These are phyloP conservation scores for Glaucopsyche alexis DNA, from an alignment of 2,888 invertebrate genomes.

Conservation along the genomic window DNA sequence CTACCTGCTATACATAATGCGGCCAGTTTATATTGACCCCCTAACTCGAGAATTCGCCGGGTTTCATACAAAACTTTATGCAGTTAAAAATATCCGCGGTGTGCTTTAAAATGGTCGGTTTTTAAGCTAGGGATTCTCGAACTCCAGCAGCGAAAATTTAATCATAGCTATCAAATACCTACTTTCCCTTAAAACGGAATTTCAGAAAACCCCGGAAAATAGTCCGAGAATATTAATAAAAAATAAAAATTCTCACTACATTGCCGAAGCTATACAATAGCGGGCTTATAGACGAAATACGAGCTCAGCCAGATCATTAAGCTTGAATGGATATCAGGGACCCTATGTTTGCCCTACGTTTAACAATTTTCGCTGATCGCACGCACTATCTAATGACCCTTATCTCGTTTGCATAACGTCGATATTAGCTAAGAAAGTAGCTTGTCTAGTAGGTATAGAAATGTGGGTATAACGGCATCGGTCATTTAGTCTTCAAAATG, in stretches of 20 bases:
- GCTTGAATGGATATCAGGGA: slow-evolving; percentile 55
- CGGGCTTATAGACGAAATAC: slow-evolving; percentile 55
- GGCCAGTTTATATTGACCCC: slow-evolving; percentile 54
- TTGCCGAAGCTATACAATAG: slow-evolving; percentile 35
- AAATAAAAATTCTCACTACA: slow-evolving; percentile 39
- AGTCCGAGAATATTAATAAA: slow-evolving; percentile 35
- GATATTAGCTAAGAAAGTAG: slow-evolving; percentile 46
- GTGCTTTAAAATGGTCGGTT: slow-evolving; percentile 57
- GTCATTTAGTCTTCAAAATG: background rate
- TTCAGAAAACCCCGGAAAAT: slow-evolving; percentile 21
- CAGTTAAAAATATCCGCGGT: slow-evolving; percentile 45
- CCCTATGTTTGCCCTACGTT: slow-evolving; percentile 64
- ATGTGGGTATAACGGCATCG: slow-evolving; percentile 3
- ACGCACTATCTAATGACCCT: slow-evolving; percentile 45
- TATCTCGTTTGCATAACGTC: slow-evolving; percentile 47
- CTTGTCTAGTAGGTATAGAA: slow-evolving; percentile 12
- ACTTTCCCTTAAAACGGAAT: background rate
- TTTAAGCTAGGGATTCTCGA: slow-evolving; percentile 68
- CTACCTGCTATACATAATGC: slow-evolving; percentile 75
- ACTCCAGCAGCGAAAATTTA: slow-evolving; percentile 64
- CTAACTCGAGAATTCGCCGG: slow-evolving; percentile 36
- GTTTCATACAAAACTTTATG: slow-evolving; percentile 43
- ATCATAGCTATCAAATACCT: background rate
- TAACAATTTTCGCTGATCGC: slow-evolving; percentile 53
- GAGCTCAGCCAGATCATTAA: slow-evolving; percentile 60